Conservation (phyloP, 2,113 vertebrate species). For the Hoplias malabaricus region DNA sequence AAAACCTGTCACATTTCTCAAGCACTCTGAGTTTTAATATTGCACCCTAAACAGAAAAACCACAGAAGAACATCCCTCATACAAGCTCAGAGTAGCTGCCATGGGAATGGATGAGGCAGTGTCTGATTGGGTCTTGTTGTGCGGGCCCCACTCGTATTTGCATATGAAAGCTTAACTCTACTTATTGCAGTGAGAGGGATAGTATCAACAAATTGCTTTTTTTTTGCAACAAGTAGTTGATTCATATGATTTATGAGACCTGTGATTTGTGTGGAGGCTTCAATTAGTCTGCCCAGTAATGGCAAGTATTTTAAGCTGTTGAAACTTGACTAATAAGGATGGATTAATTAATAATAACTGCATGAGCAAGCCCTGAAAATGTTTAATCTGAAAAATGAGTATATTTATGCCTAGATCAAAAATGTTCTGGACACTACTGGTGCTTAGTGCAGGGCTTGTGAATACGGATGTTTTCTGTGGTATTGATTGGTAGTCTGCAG, state of each 20-base stretch:
- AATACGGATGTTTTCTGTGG: conserved; percentile 60
- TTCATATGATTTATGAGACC: neutral
- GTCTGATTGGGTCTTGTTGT: neutral
- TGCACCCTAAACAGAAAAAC: conserved; percentile 40
- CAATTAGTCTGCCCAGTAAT: neutral
- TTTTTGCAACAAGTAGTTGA: neutral
- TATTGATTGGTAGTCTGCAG: conserved; percentile 67
- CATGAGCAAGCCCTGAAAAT: neutral
- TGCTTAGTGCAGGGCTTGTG: conserved; percentile 45
- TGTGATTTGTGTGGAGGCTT: neutral
- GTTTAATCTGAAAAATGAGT: neutral
- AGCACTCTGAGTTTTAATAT: conserved; percentile 44
- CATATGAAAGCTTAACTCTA: neutral
- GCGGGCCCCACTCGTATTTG: conserved; percentile 10
- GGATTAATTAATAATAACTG: neutral
- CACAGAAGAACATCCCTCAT: conserved; percentile 49
- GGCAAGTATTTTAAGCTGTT: neutral
- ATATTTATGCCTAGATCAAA: neutral
- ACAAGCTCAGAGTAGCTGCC: conserved; percentile 19
- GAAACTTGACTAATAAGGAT: neutral
- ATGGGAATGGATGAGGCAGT: conserved; percentile 32
- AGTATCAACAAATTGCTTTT: neutral
- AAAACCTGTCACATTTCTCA: conserved; percentile 41
- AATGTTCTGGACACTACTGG: neutral
- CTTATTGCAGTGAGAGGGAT: neutral